phyloP scores from a whole-genome alignment of 1,140 invertebrate species.

The Augochlora pura region DNA sequence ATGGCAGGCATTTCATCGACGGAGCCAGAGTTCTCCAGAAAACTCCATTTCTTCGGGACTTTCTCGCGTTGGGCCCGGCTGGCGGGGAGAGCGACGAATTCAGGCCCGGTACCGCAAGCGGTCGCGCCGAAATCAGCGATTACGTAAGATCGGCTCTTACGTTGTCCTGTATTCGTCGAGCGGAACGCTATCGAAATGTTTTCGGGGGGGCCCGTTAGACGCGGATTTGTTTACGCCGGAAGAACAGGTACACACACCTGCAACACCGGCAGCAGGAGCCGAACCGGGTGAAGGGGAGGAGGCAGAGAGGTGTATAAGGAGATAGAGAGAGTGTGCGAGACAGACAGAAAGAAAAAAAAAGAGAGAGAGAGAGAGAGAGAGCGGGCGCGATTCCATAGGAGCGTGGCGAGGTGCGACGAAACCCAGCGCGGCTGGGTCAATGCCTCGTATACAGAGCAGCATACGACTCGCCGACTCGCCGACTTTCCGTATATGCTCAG shows the following conservation, averaged over 20 bases:
- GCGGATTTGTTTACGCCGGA: slow-evolving; percentile 71
- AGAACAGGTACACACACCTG: slow-evolving; percentile 29
- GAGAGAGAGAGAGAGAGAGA: no score
- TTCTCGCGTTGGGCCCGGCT: slow-evolving; percentile 1
- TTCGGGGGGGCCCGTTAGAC: slow-evolving; percentile 71
- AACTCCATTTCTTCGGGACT: slow-evolving; percentile 13
- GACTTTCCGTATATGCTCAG: slow-evolving; percentile 70
- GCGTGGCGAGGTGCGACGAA: slow-evolving; percentile 48
- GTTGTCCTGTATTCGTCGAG: slow-evolving; percentile 60
- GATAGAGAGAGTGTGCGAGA: no score
- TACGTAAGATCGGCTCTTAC: slow-evolving; percentile 64
- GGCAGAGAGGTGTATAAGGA: no score
- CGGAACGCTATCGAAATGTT: not conserved
- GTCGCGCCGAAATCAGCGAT: slow-evolving; percentile 35
- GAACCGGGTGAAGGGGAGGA: no score
- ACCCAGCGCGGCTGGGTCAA: slow-evolving; percentile 69
- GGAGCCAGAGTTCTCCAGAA: not conserved
- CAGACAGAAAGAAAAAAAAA: no score
- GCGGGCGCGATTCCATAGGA: slow-evolving; percentile 21
- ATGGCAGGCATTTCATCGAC: not conserved
- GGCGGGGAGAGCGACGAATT: not conserved
- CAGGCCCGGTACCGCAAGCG: not conserved
- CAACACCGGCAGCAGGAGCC: no score
- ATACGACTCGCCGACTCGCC: slow-evolving; percentile 62
- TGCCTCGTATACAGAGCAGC: slow-evolving; percentile 76